phyloP scores from a whole-genome alignment of 2,888 invertebrate genomes.

The Watsonalla binaria region DNA sequence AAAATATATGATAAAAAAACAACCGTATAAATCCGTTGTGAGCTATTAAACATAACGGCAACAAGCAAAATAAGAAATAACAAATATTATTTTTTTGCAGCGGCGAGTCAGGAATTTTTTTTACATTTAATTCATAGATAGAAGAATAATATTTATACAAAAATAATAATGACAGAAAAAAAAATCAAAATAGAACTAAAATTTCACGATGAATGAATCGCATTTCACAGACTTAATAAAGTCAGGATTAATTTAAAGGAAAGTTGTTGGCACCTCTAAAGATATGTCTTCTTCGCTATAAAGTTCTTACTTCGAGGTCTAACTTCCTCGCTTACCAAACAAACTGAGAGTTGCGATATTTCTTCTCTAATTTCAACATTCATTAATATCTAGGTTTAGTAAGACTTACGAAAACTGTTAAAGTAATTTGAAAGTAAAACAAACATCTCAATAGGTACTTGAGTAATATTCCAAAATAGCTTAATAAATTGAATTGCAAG shows the following conservation, averaged over 20 bases:
- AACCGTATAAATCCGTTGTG: too few species aligned
- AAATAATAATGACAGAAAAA: not conserved
- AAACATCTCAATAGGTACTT: too few species aligned
- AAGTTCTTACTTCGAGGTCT: conserved; percentile 38
- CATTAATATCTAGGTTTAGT: conserved; percentile 5
- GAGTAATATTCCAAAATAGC: too few species aligned
- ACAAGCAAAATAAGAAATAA: too few species aligned
- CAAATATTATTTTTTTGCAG: too few species aligned
- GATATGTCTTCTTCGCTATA: conserved; percentile 42
- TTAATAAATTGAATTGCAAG: too few species aligned
- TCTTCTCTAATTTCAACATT: conserved; percentile 9
- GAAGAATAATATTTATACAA: too few species aligned
- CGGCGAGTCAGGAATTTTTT: too few species aligned
- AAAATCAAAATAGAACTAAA: conserved; percentile 6
- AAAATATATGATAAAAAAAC: too few species aligned
- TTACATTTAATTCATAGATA: too few species aligned
- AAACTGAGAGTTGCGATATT: conserved; percentile 15
- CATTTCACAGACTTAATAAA: conserved; percentile 13
- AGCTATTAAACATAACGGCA: too few species aligned
- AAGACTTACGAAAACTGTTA: conserved; percentile 6
- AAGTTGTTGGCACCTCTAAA: conserved; percentile 52
- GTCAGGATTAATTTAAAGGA: conserved; percentile 36
- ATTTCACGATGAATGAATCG: conserved; percentile 9
- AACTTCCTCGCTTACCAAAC: conserved; percentile 32
- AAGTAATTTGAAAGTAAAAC: too few species aligned